Percentiles rank a stretch among this genome's conserved stretches.
Conservation (phyloP, 2,113 vertebrate genomes). For the Noturus placidus region DNA sequence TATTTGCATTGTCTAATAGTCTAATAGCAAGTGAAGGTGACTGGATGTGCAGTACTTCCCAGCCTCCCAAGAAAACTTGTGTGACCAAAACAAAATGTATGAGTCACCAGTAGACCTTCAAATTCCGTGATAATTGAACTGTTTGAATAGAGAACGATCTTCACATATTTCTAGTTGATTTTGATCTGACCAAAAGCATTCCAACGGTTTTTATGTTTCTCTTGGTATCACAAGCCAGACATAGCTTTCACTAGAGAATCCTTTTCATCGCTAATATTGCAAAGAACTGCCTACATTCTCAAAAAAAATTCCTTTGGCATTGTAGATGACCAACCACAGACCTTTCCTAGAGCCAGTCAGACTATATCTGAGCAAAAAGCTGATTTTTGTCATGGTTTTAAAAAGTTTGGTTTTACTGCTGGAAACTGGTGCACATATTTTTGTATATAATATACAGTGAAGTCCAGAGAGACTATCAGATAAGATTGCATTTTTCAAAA, state of each 20-base stretch:
- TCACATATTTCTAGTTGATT: not conserved
- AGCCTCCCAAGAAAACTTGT: not conserved
- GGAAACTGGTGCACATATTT: not conserved
- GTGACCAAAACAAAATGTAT: not conserved
- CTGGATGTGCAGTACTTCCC: not conserved
- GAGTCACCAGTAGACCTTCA: not conserved
- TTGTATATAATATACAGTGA: not conserved
- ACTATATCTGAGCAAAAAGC: not conserved
- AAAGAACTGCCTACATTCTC: not conserved
- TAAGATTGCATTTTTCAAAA: not conserved
- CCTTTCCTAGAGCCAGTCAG: not conserved
- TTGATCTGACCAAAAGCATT: not conserved
- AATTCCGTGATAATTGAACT: not conserved
- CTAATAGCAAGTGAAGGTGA: not conserved
- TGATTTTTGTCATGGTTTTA: not conserved
- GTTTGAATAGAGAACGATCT: not conserved
- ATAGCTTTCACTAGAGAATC: not conserved
- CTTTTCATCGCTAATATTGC: not conserved
- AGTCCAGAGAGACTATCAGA: not conserved
- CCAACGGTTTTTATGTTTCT: not conserved
- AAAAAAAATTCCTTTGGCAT: not conserved
- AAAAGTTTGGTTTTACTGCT: not conserved
- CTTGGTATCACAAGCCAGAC: not conserved
- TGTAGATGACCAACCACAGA: not conserved
- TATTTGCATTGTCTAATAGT: not conserved